Evolutionary conservation across 2,113 vertebrate species (phyloP).

Genomic region (Ahaetulla prasina): DNA sequence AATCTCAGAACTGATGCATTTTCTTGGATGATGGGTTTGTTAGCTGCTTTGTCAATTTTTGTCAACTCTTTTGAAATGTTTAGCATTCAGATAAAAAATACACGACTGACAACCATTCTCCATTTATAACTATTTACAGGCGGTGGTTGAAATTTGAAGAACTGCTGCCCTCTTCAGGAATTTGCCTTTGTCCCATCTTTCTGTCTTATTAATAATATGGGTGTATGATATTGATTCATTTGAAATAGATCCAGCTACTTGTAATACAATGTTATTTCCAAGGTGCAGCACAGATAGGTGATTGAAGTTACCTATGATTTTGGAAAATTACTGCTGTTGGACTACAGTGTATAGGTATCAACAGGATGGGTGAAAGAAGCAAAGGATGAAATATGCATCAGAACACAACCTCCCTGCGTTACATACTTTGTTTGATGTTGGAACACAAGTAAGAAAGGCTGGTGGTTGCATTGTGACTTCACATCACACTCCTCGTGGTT

Average conservation of each 20-base stretch:
- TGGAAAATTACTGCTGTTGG: neutral
- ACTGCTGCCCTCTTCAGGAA: slow-evolving; percentile 77
- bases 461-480: neutral
- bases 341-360: neutral
- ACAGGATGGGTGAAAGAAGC: neutral
- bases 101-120: slow-evolving; percentile 9
- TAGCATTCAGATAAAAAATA: neutral
- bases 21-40: neutral
- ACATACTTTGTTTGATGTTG: neutral
- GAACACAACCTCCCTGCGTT: neutral
- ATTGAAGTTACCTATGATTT: neutral
- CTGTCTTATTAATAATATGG: slow-evolving; percentile 9
- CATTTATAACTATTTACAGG: slow-evolving; percentile 16
- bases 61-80: neutral
- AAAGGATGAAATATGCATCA: neutral
- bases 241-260: neutral
- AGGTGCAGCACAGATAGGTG: neutral
- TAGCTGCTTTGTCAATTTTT: neutral
- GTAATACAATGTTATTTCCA: neutral
- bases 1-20: neutral
- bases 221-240: neutral
- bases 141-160: slow-evolving; percentile 66
- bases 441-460: neutral
- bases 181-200: slow-evolving; percentile 30
- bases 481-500: neutral